Evolutionary conservation across 2,888 invertebrate genomes (phyloP).

Genomic region (Nomada flava): DNA sequence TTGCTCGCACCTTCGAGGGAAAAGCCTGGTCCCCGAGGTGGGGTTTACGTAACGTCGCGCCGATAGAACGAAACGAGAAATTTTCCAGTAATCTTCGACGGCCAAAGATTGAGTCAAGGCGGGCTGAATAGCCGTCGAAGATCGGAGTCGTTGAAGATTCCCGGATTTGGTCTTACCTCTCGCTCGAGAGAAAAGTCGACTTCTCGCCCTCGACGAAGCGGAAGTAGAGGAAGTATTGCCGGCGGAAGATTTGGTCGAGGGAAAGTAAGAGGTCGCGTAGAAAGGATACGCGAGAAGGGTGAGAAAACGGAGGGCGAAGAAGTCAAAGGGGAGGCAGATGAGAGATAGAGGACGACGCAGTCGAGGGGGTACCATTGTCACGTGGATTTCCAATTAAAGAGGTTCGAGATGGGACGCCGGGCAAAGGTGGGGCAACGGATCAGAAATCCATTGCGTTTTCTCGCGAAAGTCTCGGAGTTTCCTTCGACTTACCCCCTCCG

Average conservation of each 20-base stretch:
- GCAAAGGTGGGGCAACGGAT: conserved; percentile 45
- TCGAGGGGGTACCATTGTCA: conserved; percentile 74
- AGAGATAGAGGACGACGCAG: conserved; percentile 37
- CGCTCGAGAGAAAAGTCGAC: conserved; percentile 48
- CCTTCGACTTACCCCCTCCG: conserved; percentile 17
- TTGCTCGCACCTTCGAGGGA: background rate
- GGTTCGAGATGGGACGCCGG: conserved; percentile 54
- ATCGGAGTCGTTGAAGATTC: conserved; percentile 63
- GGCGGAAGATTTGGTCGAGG: background rate
- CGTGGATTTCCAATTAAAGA: conserved; percentile 79
- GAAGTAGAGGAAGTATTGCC: conserved; percentile 27
- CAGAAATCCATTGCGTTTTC: conserved; percentile 58
- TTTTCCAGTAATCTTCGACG: conserved; percentile 72
- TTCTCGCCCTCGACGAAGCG: conserved; percentile 32
- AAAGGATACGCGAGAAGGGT: conserved; percentile 3
- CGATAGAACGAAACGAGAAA: conserved; percentile 62
- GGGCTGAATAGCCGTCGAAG: conserved; percentile 66
- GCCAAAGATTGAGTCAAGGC: conserved; percentile 65
- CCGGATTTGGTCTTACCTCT: conserved; percentile 57
- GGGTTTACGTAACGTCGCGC: conserved; percentile 40
- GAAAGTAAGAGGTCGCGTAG: conserved; percentile 3
- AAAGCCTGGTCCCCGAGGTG: background rate
- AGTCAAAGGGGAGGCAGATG: conserved; percentile 31
- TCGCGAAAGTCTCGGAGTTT: conserved; percentile 40
- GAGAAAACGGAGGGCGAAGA: conserved; percentile 32